These are phyloP conservation scores for Toxonevra muliebris DNA, from an alignment of 2,888 invertebrate species.

Conservation along the genomic window DNA sequence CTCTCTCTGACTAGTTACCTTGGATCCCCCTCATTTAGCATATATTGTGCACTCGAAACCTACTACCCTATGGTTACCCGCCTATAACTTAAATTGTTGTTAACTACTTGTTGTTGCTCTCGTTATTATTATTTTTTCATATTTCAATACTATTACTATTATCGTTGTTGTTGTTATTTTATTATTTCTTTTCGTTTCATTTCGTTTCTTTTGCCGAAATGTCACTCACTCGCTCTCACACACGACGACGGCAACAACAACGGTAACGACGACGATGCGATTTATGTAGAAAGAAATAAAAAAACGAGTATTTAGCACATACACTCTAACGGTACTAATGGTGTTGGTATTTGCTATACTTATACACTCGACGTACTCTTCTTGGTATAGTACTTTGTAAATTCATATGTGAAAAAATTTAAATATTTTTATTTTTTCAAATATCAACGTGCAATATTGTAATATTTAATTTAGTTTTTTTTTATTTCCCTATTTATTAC, in stretches of 20 bases:
- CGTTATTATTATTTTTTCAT: neutral
- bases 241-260: neutral
- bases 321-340: conserved; percentile 12
- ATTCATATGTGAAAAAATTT: too few species aligned
- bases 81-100: neutral
- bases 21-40: too few species aligned
- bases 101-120: neutral
- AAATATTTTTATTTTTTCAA: too few species aligned
- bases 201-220: neutral
- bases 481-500: too few species aligned
- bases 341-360: conserved; percentile 8
- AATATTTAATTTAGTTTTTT: neutral
- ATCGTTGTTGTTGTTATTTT: neutral
- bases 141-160: neutral
- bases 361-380: too few species aligned
- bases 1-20: too few species aligned
- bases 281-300: neutral
- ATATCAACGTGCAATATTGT: conserved; percentile 16
- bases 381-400: too few species aligned
- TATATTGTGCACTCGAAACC: too few species aligned
- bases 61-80: too few species aligned
- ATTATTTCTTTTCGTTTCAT: neutral
- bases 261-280: too few species aligned
- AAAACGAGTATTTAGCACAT: conserved; percentile 6
- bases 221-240: too few species aligned